Conservation (phyloP, 2,113 vertebrate genomes). For the Anolis sagrei region DNA sequence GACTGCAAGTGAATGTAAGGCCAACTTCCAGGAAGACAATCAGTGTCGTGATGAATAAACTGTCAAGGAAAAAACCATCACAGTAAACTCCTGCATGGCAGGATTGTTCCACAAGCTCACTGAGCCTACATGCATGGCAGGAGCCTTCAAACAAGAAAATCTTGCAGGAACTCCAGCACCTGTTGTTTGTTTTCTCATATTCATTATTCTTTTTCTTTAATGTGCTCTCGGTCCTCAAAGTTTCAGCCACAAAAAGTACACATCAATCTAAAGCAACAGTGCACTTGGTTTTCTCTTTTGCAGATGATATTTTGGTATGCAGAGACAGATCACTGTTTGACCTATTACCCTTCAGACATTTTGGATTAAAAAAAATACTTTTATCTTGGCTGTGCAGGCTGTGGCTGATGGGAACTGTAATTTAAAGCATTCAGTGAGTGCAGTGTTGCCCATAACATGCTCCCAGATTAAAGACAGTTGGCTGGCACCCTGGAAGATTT, state of each 20-base stretch:
- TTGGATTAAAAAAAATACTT: too few relatives aligned
- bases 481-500: neutral
- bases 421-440: too few relatives aligned
- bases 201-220: neutral
- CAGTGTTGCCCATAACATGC: too few relatives aligned
- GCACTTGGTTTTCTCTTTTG: neutral
- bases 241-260: neutral
- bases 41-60: constrained; percentile 12
- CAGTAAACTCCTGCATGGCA: constrained; percentile 41
- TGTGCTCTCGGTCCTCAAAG: neutral
- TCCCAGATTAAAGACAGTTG: neutral
- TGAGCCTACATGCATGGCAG: neutral
- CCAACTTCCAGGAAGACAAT: neutral
- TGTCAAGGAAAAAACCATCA: constrained; percentile 28
- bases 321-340: neutral
- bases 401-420: neutral
- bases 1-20: constrained; percentile 28
- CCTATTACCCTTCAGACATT: too few relatives aligned
- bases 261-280: neutral
- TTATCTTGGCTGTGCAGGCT: too few relatives aligned
- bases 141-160: constrained; percentile 28
- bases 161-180: constrained; percentile 22
- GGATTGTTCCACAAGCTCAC: constrained; percentile 29
- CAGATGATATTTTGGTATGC: neutral
- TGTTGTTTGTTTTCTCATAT: neutral